Evolutionary conservation across 1,140 invertebrate genomes (phyloP), one percentile per base, ranked within the genome.

Genomic region (Stegodyphus dumicola): DNA sequence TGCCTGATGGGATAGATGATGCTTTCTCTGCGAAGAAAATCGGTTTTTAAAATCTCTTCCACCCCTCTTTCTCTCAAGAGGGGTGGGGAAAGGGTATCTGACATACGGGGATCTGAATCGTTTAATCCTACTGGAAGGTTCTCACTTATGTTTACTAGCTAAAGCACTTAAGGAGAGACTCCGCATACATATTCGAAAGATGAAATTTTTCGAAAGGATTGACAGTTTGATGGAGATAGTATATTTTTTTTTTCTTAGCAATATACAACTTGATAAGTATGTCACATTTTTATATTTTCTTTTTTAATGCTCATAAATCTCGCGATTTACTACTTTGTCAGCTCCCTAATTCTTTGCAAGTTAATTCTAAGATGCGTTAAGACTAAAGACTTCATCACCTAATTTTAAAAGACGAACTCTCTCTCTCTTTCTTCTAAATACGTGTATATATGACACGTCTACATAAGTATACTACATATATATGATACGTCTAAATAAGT

Each of bases 141-240:
- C 78, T 73, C 70, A 81, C 78, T 83, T 75, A 74, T 83, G 80
- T 83, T 83, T 83, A 83, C 80, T 56, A 75, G 70, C 71, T 74
- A 83, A 83, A 83, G 80, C 80, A 83, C 80, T 83, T 83, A 75
- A 49, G 71, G 48, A 64, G 56, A 56, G 56, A 71, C 17, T 75
- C 17, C 17, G 79, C 60, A 66, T 75, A 33, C 73, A 17, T 18
- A 60, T 60, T 48, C 48, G 15, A 18, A 67, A 18, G 33, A 67
- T 18, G 60, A 81, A 73, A 64, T 60, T 71, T 18, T 9, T 13
- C 33, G 33, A 48, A 67, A 48, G 65, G 67, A 81, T 81, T 73
- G 78, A 81, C 78, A 81, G 78, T 73, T 71, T 56, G 53, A 73
- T 81, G 67, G 78, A 64, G 77, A 60, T 49, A 33, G 33, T 33